These are phyloP conservation scores for Zoroaster sp. DNA, from an alignment of 53 echinoderm and acorn worm species.

Conservation along the genomic window DNA sequence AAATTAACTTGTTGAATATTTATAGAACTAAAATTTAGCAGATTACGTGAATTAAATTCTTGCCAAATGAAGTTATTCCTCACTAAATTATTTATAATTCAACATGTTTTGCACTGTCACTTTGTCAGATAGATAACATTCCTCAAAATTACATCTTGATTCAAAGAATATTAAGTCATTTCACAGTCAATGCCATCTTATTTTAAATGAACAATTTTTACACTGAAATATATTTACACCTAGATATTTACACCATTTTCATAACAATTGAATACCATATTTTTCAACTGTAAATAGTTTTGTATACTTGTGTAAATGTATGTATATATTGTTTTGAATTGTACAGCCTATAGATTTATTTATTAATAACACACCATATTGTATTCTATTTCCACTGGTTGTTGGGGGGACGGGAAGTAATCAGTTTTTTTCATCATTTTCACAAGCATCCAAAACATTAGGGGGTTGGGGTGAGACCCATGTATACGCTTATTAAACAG, in stretches of 20 bases:
- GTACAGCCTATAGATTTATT: constrained; percentile 14
- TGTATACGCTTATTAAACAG: not conserved
- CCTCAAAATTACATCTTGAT: too few species aligned
- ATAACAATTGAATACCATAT: constrained; percentile 36
- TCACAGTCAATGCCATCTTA: too few species aligned
- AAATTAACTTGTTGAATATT: not conserved
- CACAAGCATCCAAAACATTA: not conserved
- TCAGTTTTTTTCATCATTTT: not conserved
- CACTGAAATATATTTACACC: too few species aligned
- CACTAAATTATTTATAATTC: too few species aligned
- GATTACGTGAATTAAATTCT: too few species aligned
- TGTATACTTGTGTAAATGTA: constrained; percentile 17
- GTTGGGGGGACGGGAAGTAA: not conserved
- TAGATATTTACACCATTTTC: not conserved
- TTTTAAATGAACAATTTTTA: too few species aligned
- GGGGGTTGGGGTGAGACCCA: not conserved
- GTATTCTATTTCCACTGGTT: constrained; percentile 30
- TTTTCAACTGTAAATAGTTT: not conserved
- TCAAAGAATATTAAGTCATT: too few species aligned
- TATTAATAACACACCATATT: not conserved
- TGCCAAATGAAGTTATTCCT: too few species aligned
- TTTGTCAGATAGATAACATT: too few species aligned
- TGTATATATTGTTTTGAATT: constrained; percentile 42
- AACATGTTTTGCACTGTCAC: too few species aligned
- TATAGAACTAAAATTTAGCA: too few species aligned